phyloP scores from a whole-genome alignment of 2,113 vertebrate genomes.

The Petrocephalus zakoni region DNA sequence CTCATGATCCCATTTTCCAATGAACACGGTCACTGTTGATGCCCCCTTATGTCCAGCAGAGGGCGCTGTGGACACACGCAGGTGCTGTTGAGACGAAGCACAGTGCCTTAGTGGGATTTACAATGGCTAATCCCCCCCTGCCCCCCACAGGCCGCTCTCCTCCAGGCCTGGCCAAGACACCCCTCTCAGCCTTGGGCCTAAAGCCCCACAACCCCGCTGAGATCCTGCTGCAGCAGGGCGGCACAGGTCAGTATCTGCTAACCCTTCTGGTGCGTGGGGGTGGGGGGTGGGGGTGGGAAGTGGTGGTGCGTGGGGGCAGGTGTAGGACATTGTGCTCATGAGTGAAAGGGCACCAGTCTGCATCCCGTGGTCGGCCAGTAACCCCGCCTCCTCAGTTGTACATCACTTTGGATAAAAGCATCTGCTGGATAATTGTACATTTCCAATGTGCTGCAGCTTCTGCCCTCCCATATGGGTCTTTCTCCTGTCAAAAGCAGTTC shows the following conservation, averaged over 20 bases:
- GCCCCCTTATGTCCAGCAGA: background rate
- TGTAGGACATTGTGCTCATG: background rate
- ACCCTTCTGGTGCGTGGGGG: background rate
- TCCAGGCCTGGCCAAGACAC: constrained; percentile 90
- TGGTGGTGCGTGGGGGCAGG: background rate
- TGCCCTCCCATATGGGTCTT: background rate
- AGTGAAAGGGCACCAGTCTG: background rate
- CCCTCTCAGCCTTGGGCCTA: constrained; percentile 88
- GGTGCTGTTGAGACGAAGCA: constrained; percentile 41
- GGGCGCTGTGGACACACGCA: background rate
- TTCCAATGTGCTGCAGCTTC: background rate
- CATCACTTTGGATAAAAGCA: background rate
- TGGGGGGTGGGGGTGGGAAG: background rate
- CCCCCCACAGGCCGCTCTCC: constrained; percentile 77
- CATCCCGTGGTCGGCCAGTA: background rate
- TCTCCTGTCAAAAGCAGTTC: background rate
- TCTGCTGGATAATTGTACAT: background rate
- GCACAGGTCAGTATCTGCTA: constrained; percentile 69
- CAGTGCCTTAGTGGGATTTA: background rate
- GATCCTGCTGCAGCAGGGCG: constrained; percentile 80
- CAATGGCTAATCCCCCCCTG: background rate
- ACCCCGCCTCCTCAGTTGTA: background rate
- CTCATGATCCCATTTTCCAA: background rate
- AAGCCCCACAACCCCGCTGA: constrained; percentile 94
- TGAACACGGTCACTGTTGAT: background rate